These are phyloP conservation scores for Strix aluco DNA, from an alignment of 2,113 vertebrate species.

Conservation along the genomic window DNA sequence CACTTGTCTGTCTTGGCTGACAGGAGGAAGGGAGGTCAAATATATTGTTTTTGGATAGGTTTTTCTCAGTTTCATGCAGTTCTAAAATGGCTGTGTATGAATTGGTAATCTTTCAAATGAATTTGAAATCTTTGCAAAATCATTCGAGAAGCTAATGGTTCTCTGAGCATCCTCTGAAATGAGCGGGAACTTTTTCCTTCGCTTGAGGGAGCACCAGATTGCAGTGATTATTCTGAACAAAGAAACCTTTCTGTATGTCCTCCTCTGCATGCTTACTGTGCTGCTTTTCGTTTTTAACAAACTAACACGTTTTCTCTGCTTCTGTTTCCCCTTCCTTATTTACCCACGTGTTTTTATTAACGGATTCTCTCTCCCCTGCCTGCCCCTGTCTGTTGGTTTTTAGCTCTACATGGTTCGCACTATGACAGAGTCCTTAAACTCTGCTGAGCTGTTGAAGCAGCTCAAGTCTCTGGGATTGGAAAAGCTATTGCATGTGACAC, in stretches of 20 bases:
- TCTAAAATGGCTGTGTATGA: not conserved
- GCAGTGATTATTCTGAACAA: not conserved
- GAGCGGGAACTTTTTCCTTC: not conserved
- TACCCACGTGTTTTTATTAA: slow-evolving; percentile 71
- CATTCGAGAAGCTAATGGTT: not conserved
- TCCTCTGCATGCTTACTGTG: slow-evolving; percentile 34
- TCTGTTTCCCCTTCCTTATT: slow-evolving; percentile 60
- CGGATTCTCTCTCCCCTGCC: slow-evolving; percentile 70
- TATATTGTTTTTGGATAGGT: not conserved
- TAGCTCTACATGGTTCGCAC: slow-evolving; percentile 87
- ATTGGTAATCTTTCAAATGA: not conserved
- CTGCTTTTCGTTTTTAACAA: slow-evolving; percentile 61
- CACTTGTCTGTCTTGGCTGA: not conserved
- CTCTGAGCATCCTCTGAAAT: not conserved
- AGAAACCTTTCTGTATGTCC: not conserved
- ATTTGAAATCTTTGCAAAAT: not conserved
- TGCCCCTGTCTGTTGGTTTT: slow-evolving; percentile 80
- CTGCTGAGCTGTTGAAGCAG: slow-evolving; percentile 84
- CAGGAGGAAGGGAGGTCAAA: not conserved
- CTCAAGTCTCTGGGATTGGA: slow-evolving; percentile 83
- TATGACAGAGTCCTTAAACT: slow-evolving; percentile 85
- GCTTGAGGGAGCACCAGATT: not conserved
- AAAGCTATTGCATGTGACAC: slow-evolving; percentile 85
- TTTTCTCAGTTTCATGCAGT: not conserved
- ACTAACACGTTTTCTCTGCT: slow-evolving; percentile 67